phyloP scores from a whole-genome alignment of 2,797 vertebrate species.

The Sebastes trivittatus region DNA sequence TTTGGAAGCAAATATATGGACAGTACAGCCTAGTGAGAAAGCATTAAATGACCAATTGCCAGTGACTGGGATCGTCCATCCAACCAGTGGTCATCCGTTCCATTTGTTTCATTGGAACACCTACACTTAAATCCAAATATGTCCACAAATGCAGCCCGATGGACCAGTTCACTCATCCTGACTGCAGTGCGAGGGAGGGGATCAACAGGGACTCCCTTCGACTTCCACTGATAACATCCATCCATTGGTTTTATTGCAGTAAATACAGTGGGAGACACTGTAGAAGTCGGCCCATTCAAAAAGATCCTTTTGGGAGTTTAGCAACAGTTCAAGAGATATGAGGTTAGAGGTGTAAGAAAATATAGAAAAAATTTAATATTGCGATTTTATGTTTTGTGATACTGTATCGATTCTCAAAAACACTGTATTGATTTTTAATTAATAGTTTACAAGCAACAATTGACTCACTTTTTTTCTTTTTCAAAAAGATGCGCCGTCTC shows the following conservation, averaged over 20 bases:
- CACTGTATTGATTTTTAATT: too few relatives aligned
- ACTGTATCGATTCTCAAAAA: too few relatives aligned
- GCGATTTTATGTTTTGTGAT: too few relatives aligned
- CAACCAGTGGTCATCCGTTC: slow-evolving; percentile 35
- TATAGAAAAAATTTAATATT: too few relatives aligned
- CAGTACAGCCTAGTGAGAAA: neutral
- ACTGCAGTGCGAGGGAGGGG: slow-evolving; percentile 14
- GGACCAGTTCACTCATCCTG: slow-evolving; percentile 41
- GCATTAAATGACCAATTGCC: slow-evolving; percentile 23
- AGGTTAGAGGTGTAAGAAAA: neutral
- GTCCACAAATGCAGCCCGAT: slow-evolving; percentile 30
- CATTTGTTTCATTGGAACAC: slow-evolving; percentile 53
- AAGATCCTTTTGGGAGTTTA: slow-evolving; percentile 18
- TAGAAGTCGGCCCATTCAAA: neutral
- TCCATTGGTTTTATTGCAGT: slow-evolving; percentile 31
- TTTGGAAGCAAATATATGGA: slow-evolving; percentile 31
- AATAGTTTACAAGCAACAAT: too few relatives aligned
- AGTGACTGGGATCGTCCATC: slow-evolving; percentile 27
- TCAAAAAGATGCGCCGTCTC: too few relatives aligned
- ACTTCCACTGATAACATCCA: slow-evolving; percentile 29
- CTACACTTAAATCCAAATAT: slow-evolving; percentile 50
- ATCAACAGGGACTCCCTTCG: slow-evolving; percentile 25
- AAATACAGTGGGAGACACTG: slow-evolving; percentile 13
- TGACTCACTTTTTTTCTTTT: too few relatives aligned
- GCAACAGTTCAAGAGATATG: neutral